Percentiles rank a stretch among this genome's conserved stretches.
These are phyloP conservation scores for Orbicella faveolata DNA, from an alignment of 64 coral and sea anemone species.

Conservation along the genomic window DNA sequence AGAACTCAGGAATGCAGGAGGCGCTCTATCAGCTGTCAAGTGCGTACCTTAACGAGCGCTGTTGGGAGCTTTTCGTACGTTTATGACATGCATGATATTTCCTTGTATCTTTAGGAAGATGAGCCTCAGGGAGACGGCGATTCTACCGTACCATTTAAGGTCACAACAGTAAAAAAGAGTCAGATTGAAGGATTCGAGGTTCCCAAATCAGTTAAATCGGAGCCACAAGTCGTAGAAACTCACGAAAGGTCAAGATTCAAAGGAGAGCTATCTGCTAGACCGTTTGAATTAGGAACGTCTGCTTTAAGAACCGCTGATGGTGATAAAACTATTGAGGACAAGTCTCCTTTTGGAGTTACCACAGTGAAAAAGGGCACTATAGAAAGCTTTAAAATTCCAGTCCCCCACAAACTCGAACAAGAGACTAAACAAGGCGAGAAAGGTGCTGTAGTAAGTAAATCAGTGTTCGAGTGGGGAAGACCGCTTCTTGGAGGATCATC, in stretches of 20 bases:
- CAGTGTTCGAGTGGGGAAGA: slow-evolving; percentile 18
- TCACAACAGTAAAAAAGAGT: slow-evolving; percentile 43
- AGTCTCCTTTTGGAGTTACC: neutral
- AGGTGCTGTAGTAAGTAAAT: too few relatives aligned
- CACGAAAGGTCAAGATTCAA: neutral
- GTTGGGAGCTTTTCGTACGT: neutral
- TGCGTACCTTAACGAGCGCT: neutral
- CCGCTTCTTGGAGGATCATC: slow-evolving; percentile 19
- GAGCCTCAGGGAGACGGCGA: neutral
- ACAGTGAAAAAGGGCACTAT: neutral
- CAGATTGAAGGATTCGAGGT: slow-evolving; percentile 34
- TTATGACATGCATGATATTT: slow-evolving; percentile 14
- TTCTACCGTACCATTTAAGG: slow-evolving; percentile 39
- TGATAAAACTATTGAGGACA: neutral
- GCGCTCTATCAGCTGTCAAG: neutral
- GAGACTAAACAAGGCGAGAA: neutral
- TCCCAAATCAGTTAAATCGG: slow-evolving; percentile 11
- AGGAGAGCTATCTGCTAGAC: neutral
- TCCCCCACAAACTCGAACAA: neutral
- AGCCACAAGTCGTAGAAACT: neutral
- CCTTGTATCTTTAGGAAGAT: slow-evolving; percentile 34
- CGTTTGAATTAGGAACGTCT: slow-evolving; percentile 11
- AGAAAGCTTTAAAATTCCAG: neutral
- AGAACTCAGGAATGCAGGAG: neutral
- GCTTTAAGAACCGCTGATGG: neutral